Conservation (phyloP, 2,113 vertebrate species). For the Phaethon lepturus region DNA sequence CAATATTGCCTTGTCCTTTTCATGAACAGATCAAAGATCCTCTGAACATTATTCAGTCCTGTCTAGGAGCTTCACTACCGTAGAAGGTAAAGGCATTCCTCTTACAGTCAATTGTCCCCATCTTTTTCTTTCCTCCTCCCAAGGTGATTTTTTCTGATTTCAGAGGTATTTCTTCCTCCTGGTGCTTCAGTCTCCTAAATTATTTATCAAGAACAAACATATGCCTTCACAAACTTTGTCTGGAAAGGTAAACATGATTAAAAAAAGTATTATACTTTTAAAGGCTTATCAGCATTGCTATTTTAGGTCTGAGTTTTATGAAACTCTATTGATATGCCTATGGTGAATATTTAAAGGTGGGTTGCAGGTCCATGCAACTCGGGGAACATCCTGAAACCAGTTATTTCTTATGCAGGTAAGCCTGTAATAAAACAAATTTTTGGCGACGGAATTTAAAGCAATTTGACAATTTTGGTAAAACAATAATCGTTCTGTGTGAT, state of each 20-base stretch:
- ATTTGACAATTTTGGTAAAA: not conserved
- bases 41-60: not conserved
- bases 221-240: not conserved
- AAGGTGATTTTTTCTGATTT: not conserved
- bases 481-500: accelerated
- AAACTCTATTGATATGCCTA: not conserved
- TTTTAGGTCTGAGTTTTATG: not conserved
- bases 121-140: accelerated
- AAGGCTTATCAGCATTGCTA: not conserved
- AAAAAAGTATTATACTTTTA: not conserved
- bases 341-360: not conserved
- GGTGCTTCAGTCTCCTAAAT: not conserved
- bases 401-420: not conserved
- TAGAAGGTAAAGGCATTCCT: not conserved
- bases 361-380: not conserved
- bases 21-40: not conserved
- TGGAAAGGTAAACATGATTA: not conserved
- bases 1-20: not conserved
- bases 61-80: not conserved
- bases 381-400: not conserved
- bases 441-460: not conserved
- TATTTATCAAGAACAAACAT: slow-evolving; percentile 19
- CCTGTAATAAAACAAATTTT: not conserved
- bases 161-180: not conserved
- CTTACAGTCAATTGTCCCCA: not conserved